These are phyloP conservation scores for Pachypsylla venusta DNA, from an alignment of 1,140 invertebrate species.

Conservation along the genomic window DNA sequence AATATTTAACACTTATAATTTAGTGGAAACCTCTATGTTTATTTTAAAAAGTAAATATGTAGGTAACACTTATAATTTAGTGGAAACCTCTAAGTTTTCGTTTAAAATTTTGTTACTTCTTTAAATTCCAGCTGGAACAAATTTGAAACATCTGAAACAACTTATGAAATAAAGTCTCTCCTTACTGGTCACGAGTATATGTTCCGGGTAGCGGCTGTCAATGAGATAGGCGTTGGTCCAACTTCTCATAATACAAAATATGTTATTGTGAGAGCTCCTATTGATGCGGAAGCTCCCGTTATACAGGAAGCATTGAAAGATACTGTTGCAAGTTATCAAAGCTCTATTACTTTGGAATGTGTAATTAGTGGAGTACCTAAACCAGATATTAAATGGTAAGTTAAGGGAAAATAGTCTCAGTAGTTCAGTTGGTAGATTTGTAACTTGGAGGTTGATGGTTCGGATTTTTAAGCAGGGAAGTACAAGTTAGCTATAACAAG, in stretches of 20 bases:
- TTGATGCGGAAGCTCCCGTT: constrained; percentile 38
- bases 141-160: constrained; percentile 44
- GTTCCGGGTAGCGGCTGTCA: constrained; percentile 60
- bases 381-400: constrained; percentile 69
- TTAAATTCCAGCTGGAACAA: constrained; percentile 51
- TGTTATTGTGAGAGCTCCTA: constrained; percentile 37
- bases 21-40: too few species aligned
- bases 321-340: constrained; percentile 37
- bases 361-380: constrained; percentile 65
- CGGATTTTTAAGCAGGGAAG: too few species aligned
- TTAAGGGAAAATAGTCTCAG: too few species aligned
- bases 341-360: constrained; percentile 49
- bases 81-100: too few species aligned
- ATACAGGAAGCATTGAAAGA: constrained; percentile 47
- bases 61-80: too few species aligned
- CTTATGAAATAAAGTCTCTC: constrained; percentile 46
- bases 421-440: too few species aligned
- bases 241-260: constrained; percentile 40
- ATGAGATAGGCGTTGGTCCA: constrained; percentile 50
- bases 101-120: too few species aligned
- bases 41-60: too few species aligned
- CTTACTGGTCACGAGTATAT: constrained; percentile 52
- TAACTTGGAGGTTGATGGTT: too few species aligned
- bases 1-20: too few species aligned
- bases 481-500: too few species aligned